Conservation (phyloP, 2,113 vertebrate species). For the Mustelus asterias region DNA sequence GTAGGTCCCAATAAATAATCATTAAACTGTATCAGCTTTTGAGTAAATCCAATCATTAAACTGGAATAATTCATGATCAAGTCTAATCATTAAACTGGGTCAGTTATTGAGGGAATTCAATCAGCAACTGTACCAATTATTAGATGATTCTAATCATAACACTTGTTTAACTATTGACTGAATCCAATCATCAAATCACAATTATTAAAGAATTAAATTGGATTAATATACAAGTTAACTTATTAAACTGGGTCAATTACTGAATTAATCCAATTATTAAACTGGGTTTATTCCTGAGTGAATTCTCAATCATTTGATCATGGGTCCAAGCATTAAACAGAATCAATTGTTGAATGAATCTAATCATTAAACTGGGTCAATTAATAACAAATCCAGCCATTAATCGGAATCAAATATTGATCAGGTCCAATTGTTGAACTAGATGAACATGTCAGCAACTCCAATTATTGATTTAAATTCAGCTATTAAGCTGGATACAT, state of each 20-base stretch:
- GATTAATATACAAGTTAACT: not conserved
- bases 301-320: too few species aligned
- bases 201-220: not conserved
- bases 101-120: not conserved
- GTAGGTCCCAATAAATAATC: not conserved
- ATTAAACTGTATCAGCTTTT: not conserved
- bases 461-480: not conserved
- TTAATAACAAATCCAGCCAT: not conserved
- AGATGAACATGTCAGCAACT: not conserved
- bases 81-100: not conserved
- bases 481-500: not conserved
- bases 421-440: too few species aligned
- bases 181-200: not conserved
- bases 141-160: not conserved
- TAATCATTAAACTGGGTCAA: not conserved
- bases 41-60: not conserved
- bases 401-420: not conserved
- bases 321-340: not conserved
- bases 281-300: not conserved
- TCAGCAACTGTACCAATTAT: not conserved
- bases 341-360: not conserved
- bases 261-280: not conserved
- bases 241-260: too few species aligned
- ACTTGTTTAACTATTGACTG: not conserved
- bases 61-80: not conserved